Base-by-base conservation (phyloP, 2,888 invertebrate species). In the Nebria brevicollis region DNA sequence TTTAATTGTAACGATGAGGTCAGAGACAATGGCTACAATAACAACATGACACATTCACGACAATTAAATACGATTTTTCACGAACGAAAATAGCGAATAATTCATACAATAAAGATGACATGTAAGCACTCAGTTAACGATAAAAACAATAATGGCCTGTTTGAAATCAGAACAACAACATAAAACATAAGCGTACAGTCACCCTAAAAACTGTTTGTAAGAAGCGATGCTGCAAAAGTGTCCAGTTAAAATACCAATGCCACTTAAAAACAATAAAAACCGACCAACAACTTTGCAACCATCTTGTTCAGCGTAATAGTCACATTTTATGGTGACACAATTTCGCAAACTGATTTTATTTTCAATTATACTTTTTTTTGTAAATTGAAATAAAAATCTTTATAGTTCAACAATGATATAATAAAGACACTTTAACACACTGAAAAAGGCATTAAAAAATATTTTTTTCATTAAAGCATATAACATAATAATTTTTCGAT, bases 241-340 rank as follows among this genome's bases (percentile, higher is more conserved):
- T 26, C 26, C 70, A 70, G 70, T 70, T 70, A 70, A 70, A 70
- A 70, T 70, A 70, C 70, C 70, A 70, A 70, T 70, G 70, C 70
- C 70, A 70, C 70, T 70, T 70, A 26, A 70, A 70, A 70, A 70
- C 70, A 70, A 70, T 70, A 70, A 70, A 70, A 70, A 70, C 25
- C 70, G 15, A 34, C 70, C 70, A 70, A 66, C 66, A 25, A 66
- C 15, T 66, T 66, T 66, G 66, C 66, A 66, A 13, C 66, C 15
- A 25, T 66, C 25, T 15, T 66, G 66, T 66, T 34, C 34, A 5
- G 34, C 34, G 34, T 34, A 34, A 34, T 34, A 34, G 34, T 54
- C 54, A 54, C 54, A 54, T 54, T 54, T 54, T 54, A 54, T 54
- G 54, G 54, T 54, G 54, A 54, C 54, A 54, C 54, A 8, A 54